phyloP scores from a whole-genome alignment of 2,113 vertebrate genomes.

The Lophura nycthemera region DNA sequence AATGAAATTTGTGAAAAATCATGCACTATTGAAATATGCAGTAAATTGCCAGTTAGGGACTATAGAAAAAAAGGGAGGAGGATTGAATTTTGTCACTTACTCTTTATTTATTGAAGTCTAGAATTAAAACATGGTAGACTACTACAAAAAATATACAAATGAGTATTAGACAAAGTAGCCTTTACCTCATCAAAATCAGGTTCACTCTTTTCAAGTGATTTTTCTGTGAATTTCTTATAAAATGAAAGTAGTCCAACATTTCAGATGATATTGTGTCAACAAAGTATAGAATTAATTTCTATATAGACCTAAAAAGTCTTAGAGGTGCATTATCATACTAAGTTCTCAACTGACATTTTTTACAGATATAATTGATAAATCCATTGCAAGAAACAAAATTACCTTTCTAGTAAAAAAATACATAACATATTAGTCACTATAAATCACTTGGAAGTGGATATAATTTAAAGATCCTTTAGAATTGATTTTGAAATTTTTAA shows the following conservation, averaged over 20 bases:
- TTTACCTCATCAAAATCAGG: not conserved
- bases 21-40: slow-evolving; percentile 69
- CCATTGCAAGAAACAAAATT: slow-evolving; percentile 17
- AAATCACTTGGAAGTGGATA: slow-evolving; percentile 21
- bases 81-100: slow-evolving; percentile 24
- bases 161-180: not conserved
- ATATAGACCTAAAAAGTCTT: not conserved
- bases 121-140: not conserved
- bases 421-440: not conserved
- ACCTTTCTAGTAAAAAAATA: slow-evolving; percentile 3
- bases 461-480: slow-evolving; percentile 44
- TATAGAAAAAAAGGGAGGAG: not conserved
- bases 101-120: slow-evolving; percentile 32
- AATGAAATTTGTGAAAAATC: slow-evolving; percentile 81
- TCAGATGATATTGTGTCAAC: not conserved
- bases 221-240: not conserved
- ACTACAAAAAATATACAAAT: not conserved
- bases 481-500: slow-evolving; percentile 40
- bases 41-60: slow-evolving; percentile 41
- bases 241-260: not conserved
- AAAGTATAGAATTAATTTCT: slow-evolving; percentile 17
- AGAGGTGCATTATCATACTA: not conserved
- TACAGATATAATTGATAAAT: slow-evolving; percentile 44
- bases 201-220: not conserved
- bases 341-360: slow-evolving; percentile 31